phyloP scores from a whole-genome alignment of 2,113 vertebrate genomes.

The Zootoca vivipara region DNA sequence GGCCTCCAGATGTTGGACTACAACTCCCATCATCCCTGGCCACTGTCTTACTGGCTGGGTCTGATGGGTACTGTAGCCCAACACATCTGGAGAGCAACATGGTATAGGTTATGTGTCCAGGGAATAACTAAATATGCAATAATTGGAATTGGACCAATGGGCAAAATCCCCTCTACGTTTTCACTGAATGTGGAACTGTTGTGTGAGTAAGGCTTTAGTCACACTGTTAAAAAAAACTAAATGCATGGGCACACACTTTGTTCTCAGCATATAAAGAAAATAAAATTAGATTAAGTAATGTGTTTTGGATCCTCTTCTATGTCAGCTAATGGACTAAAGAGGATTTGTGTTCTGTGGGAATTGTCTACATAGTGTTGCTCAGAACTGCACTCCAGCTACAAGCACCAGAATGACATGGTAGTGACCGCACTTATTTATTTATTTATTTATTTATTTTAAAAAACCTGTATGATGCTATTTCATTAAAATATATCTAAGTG shows the following conservation, averaged over 20 bases:
- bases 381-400: not conserved
- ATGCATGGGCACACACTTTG: not conserved
- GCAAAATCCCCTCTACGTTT: not conserved
- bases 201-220: not conserved
- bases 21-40: too few relatives aligned
- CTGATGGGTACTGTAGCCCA: too few relatives aligned
- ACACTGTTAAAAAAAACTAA: not conserved
- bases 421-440: too few relatives aligned
- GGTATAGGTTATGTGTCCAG: not conserved
- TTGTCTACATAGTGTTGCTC: not conserved
- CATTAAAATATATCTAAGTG: too few relatives aligned
- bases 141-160: not conserved
- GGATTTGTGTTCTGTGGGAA: not conserved
- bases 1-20: too few relatives aligned
- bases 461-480: too few relatives aligned
- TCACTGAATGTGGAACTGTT: not conserved
- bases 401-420: not conserved
- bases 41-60: too few relatives aligned
- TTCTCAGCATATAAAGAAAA: not conserved
- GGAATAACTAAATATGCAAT: too few relatives aligned
- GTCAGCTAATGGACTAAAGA: not conserved
- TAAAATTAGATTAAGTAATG: fast-evolving
- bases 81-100: too few relatives aligned
- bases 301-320: not conserved
- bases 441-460: too few relatives aligned